Evolutionary conservation across 2,888 invertebrate species (phyloP).

Genomic region (Amphipyra berbera): DNA sequence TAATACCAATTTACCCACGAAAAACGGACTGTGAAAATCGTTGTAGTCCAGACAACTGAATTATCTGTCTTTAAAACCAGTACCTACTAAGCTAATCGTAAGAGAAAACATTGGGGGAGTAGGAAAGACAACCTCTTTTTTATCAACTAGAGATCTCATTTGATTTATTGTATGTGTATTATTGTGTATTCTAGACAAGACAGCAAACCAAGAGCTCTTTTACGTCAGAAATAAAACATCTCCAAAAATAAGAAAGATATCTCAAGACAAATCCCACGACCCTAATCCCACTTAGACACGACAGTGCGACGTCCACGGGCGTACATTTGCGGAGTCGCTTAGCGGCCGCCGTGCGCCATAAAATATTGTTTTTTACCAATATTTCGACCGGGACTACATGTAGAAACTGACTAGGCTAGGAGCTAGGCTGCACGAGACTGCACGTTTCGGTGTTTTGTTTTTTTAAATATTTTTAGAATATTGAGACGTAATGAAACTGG

Average conservation of each 20-base stretch:
- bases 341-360: constrained; percentile 74
- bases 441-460: background rate
- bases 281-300: constrained; percentile 39
- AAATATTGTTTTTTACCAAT: constrained; percentile 87
- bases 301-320: constrained; percentile 68
- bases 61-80: no score
- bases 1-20: no score
- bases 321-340: constrained; percentile 79
- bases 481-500: no score
- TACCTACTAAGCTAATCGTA: no score
- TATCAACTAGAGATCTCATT: no score
- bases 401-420: constrained; percentile 65
- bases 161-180: no score
- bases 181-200: background rate
- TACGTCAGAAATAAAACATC: background rate
- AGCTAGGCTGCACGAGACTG: constrained; percentile 36
- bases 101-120: no score
- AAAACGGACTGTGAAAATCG: no score
- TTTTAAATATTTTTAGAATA: background rate
- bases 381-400: constrained; percentile 71
- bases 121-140: no score
- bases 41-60: no score
- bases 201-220: background rate
- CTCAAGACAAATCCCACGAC: constrained; percentile 48
- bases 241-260: constrained; percentile 29